phyloP scores from a whole-genome alignment of 2,888 invertebrate species.

The Trissonchulus sp. region DNA sequence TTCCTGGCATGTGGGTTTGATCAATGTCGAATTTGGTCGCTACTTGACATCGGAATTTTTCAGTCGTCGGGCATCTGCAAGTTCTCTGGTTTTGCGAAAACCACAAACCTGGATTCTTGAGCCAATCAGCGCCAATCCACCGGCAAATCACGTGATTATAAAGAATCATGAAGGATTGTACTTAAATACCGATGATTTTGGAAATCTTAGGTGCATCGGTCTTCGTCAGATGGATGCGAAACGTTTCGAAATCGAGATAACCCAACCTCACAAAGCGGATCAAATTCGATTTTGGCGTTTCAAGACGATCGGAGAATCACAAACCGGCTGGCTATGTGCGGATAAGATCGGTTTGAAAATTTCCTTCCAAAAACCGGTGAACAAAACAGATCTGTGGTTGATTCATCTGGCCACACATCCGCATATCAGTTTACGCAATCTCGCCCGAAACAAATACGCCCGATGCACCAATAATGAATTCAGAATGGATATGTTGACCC shows the following conservation, averaged over 20 bases:
- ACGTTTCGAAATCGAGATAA: neutral
- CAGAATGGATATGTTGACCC: neutral
- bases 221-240: neutral
- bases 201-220: neutral
- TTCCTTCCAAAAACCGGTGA: neutral
- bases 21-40: neutral
- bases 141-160: neutral
- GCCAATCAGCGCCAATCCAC: neutral
- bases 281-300: neutral
- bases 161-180: neutral
- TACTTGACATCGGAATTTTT: constrained; percentile 8
- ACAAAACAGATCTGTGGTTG: neutral
- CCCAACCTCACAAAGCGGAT: neutral
- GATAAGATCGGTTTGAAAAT: neutral
- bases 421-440: neutral
- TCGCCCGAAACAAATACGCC: neutral
- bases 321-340: neutral
- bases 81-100: neutral
- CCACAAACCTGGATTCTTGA: constrained; percentile 14
- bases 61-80: neutral
- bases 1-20: constrained; percentile 10
- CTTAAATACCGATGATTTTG: neutral
- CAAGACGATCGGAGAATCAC: neutral
- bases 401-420: constrained; percentile 20
- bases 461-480: neutral